Conservation (phyloP, 2,113 vertebrate species). For the Axis porcinus region DNA sequence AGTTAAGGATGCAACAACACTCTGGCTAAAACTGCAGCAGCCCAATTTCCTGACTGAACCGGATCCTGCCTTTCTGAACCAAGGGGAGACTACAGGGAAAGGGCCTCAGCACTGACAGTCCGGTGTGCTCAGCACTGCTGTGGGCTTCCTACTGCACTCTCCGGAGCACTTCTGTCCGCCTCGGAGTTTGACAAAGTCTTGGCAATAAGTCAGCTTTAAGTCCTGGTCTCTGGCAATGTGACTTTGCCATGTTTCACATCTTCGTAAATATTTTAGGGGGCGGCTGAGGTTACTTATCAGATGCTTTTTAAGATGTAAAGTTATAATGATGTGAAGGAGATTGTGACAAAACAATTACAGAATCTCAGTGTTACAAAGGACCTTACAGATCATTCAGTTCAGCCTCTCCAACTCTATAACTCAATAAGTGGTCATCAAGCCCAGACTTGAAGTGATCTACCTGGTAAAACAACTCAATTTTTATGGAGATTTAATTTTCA, state of each 20-base stretch:
- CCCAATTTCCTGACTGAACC: neutral
- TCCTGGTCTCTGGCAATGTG: neutral
- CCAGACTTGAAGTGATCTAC: neutral
- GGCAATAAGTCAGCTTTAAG: neutral
- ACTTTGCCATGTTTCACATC: neutral
- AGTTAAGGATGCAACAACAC: neutral
- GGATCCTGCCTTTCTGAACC: neutral
- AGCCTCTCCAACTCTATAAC: neutral
- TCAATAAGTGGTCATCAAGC: neutral
- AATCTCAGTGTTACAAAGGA: neutral
- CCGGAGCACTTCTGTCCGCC: neutral
- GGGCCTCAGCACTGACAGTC: neutral
- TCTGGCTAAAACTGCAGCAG: neutral
- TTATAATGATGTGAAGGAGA: neutral
- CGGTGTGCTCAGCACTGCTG: neutral
- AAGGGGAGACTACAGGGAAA: neutral
- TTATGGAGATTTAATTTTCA: neutral
- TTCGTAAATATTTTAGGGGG: neutral
- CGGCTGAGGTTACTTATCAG: neutral
- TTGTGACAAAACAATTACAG: neutral
- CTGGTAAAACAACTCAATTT: slow-evolving; percentile 7
- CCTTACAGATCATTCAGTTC: neutral
- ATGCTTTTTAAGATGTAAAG: slow-evolving; percentile 21
- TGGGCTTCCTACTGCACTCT: neutral
- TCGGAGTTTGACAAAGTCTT: neutral